Evolutionary conservation across 2,888 invertebrate genomes (phyloP).

Genomic region (Nemapogon koenigi): DNA sequence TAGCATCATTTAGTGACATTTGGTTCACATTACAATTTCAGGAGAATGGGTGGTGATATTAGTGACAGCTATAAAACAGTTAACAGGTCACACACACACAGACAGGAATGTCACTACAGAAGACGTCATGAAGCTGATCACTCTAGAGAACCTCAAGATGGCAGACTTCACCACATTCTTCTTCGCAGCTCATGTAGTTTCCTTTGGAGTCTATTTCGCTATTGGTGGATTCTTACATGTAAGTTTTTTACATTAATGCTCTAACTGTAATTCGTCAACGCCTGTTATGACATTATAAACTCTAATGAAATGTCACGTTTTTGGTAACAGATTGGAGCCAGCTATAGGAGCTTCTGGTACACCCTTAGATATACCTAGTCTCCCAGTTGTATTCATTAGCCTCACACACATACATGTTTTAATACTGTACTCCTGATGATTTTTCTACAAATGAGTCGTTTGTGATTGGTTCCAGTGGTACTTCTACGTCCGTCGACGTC

Average conservation of each 20-base stretch:
- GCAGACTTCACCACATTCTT: slow-evolving; percentile 53
- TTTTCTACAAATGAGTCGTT: not conserved
- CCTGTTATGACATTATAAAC: too few relatives aligned
- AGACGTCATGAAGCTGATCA: slow-evolving; percentile 44
- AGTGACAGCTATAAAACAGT: slow-evolving; percentile 67
- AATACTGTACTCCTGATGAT: too few relatives aligned
- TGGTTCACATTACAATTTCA: too few relatives aligned
- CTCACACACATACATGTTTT: too few relatives aligned
- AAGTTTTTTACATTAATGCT: too few relatives aligned
- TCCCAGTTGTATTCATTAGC: too few relatives aligned
- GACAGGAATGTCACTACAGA: slow-evolving; percentile 34
- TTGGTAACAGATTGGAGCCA: too few relatives aligned
- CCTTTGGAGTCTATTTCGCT: slow-evolving; percentile 66
- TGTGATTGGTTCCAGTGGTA: slow-evolving; percentile 64
- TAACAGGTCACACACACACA: slow-evolving; percentile 41
- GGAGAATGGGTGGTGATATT: slow-evolving; percentile 74
- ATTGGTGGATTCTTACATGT: slow-evolving; percentile 75
- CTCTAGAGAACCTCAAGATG: slow-evolving; percentile 57
- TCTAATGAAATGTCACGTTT: too few relatives aligned
- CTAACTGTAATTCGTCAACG: too few relatives aligned
- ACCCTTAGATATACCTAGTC: too few relatives aligned
- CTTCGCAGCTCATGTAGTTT: slow-evolving; percentile 55
- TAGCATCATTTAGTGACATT: too few relatives aligned
- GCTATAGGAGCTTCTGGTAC: too few relatives aligned
- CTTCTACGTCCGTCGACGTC: slow-evolving; percentile 69